Base-by-base conservation (phyloP, 2,113 vertebrate species). In the Semnornis frantzii region DNA sequence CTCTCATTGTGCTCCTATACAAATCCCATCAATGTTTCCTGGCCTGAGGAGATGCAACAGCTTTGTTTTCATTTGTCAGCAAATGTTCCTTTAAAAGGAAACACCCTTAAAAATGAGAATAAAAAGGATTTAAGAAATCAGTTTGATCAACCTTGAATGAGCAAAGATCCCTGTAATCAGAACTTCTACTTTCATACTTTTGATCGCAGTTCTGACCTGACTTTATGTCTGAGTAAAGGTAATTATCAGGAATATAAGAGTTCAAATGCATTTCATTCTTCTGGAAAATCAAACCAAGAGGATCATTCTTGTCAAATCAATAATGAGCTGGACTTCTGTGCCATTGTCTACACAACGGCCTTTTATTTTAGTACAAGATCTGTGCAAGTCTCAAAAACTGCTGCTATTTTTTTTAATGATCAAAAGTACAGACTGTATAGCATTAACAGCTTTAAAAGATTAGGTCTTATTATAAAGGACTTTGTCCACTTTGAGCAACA, bases 291-390 rank as follows among this genome's bases (percentile, higher is more conserved):
- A 95, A 94, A 91, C 21, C 39, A 73, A 57, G 44, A 92, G 60
- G 73, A 93, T 79, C 81, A 79, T 71, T 93, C 48, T 82, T 85
- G 54, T 82, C 17, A 85, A 91, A 95, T 93, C 88, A 92, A 91
- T 95, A 94, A 80, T 33, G 31, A 92, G 33, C 23, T 91, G 85
- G 76, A 92, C 39, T 89, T 94, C 34, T 73, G 65, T 76, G 39
- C 46, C 54, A 59, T 90, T 94, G 64, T 93, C 87, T 91, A 85
- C 74, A 92, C 59, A 89, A 81, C 84, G 46, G 60, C 4, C 68
- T 90, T 96, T 94, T 92, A 87, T 96, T 94, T 97, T 94, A 78
- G 86, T 88, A 50, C 28, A 89, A 90, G 77, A 69, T 81, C 37
- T 62, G 13, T 87, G 52, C 85, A 87, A 93, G 83, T 92, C 78